Evolutionary conservation across 2,113 vertebrate genomes (phyloP).

Genomic region (Neodon shergylaensis): DNA sequence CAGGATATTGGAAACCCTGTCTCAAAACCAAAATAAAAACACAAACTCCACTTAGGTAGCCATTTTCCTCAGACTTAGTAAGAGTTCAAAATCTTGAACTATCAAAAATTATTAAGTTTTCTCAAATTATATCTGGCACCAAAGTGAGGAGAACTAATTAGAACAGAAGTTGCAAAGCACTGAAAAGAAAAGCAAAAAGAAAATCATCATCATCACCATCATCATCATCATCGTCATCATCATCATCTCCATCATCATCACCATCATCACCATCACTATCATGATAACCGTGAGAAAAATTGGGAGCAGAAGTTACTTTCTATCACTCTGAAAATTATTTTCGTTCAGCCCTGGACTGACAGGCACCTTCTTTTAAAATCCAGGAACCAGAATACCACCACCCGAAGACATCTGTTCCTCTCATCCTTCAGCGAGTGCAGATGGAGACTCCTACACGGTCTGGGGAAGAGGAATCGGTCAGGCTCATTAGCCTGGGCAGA

Average conservation of each 20-base stretch:
- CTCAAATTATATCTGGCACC: conserved; percentile 46
- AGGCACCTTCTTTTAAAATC: conserved; percentile 65
- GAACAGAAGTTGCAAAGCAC: conserved; percentile 1
- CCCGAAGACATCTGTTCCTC: conserved; percentile 76
- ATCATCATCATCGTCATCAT: background rate
- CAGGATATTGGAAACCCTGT: background rate
- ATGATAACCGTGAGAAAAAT: background rate
- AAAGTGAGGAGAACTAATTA: background rate
- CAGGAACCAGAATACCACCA: conserved; percentile 68
- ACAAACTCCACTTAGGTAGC: background rate
- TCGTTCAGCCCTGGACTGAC: conserved; percentile 62
- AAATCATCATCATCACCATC: background rate
- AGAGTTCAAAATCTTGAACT: conserved; percentile 12
- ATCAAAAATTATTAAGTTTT: background rate
- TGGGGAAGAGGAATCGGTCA: conserved; percentile 76
- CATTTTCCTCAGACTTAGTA: conserved; percentile 22
- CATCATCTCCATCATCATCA: background rate
- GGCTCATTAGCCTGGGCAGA: conserved; percentile 78
- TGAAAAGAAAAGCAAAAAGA: conserved; percentile 43
- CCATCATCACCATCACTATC: background rate
- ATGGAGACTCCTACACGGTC: conserved; percentile 77
- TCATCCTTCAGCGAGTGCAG: conserved; percentile 69
- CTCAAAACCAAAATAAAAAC: background rate
- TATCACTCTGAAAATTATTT: conserved; percentile 65
- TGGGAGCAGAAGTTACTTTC: conserved; percentile 59